A percentile compares a stretch with the other conserved stretches of the same genome.
These are phyloP conservation scores for Anomalospiza imberbis DNA, from an alignment of 2,797 vertebrate species.

Conservation along the genomic window DNA sequence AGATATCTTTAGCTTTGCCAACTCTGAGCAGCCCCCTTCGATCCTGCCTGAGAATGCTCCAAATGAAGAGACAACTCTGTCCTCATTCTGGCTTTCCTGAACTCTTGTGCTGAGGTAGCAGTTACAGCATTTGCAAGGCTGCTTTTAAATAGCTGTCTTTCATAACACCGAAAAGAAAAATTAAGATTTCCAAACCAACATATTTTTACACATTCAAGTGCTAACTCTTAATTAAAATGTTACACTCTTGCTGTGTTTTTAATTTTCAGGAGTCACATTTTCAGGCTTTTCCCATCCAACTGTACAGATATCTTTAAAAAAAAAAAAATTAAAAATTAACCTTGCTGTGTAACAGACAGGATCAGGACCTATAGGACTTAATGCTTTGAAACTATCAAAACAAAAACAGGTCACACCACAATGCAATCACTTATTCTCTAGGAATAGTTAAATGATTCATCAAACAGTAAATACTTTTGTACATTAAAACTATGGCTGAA, in stretches of 20 bases:
- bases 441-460: not conserved
- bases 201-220: not conserved
- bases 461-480: not conserved
- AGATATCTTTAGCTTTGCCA: not conserved
- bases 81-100: not conserved
- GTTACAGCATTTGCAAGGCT: not conserved
- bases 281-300: not conserved
- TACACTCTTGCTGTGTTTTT: not conserved
- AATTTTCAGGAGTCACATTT: not conserved
- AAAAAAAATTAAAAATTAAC: not conserved
- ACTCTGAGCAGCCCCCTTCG: not conserved
- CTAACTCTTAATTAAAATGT: not conserved
- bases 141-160: not conserved
- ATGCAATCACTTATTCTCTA: not conserved
- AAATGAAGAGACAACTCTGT: not conserved
- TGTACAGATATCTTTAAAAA: too few relatives aligned
- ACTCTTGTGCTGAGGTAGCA: not conserved
- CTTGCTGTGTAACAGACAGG: not conserved
- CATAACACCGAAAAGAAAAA: fast-evolving
- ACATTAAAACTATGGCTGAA: not conserved
- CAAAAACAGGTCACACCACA: not conserved
- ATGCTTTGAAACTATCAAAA: not conserved
- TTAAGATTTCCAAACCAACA: not conserved
- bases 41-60: not conserved
- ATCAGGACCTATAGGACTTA: not conserved